Conservation (phyloP, 2,888 invertebrate genomes). For the Allacma fusca region DNA sequence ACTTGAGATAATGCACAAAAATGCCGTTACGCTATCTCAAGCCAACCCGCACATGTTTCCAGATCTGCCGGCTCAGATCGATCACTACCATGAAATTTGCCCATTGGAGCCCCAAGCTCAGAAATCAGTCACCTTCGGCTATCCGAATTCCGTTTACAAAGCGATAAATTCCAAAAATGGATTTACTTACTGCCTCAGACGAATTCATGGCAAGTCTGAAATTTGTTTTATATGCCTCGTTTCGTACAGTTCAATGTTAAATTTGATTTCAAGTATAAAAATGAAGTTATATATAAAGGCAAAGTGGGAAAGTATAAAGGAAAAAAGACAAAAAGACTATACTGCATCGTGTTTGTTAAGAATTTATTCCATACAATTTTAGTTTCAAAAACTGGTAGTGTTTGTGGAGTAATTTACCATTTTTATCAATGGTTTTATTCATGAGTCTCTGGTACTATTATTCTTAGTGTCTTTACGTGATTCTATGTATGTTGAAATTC, state of each 20-base stretch:
- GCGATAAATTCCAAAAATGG: slow-evolving; percentile 88
- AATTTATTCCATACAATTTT: too few species aligned
- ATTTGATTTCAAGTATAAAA: too few species aligned
- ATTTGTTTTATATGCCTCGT: background rate
- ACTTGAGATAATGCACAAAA: slow-evolving; percentile 78
- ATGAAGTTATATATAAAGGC: too few species aligned
- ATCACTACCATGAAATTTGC: slow-evolving; percentile 86
- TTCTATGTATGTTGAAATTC: too few species aligned
- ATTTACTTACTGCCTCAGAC: slow-evolving; percentile 81
- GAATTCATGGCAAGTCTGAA: slow-evolving; percentile 78
- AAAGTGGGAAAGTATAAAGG: too few species aligned
- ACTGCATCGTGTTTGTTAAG: too few species aligned
- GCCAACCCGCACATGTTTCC: slow-evolving; percentile 74
- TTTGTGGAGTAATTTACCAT: too few species aligned
- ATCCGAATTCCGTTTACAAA: slow-evolving; percentile 86
- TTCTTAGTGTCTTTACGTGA: too few species aligned
- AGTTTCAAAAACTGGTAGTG: too few species aligned
- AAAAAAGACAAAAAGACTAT: too few species aligned
- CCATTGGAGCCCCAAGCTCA: slow-evolving; percentile 77
- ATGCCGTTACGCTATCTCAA: slow-evolving; percentile 77
- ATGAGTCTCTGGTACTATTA: too few species aligned
- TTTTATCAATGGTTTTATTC: too few species aligned
- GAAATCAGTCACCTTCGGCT: slow-evolving; percentile 76
- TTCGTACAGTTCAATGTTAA: background rate
- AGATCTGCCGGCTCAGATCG: slow-evolving; percentile 81